Evolutionary conservation across 2,888 invertebrate genomes (phyloP), one percentile per base, ranked within the genome.

Genomic region (Drosophila neutralis): DNA sequence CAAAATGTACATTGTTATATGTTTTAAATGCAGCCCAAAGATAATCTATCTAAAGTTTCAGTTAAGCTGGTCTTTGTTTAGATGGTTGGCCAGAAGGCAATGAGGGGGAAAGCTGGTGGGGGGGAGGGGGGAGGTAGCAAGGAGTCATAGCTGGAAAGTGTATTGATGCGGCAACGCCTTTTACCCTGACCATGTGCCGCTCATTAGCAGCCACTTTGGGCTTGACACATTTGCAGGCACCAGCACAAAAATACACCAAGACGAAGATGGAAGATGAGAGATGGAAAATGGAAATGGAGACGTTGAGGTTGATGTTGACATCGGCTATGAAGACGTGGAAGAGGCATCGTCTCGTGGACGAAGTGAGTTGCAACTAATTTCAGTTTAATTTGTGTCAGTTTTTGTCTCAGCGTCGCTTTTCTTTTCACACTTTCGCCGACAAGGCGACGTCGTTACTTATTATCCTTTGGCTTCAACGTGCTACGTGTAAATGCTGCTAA

Each of bases 371-470:
- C 83, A 89, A 87, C 87, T 87, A 87, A 87, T 87, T 87, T 87
- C 87, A 82, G 86, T 85, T 89, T 87, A 87, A 89, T 89, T 89
- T 89, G 89, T 87, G 89, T 89, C 87, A 85, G 85, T 82, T 82
- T 72, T 81, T 74, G 78, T 69, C 80, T 82, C 70, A 72, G 69
- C 66, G 60, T 24, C 66, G 74, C 72, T 78, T 82, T 87, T 85
- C 76, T 81, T 82, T 89, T 83, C 83, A 74, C 80, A 75, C 84
- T 79, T 76, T 65, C 49, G 33, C 63, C 59, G 65, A 31, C 27
- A 42, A 36, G 24, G 60, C 73, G 63, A 36, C 76, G 69, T 73
- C 78, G 73, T 80, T 85, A 78, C 80, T 87, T 83, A 82, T 80
- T 82, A 78, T 85, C 85, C 89, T 83, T 88, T 81, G 83, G 79